These are phyloP conservation scores for Uromys caudimaculatus DNA, from an alignment of 2,797 vertebrate genomes.

Conservation along the genomic window DNA sequence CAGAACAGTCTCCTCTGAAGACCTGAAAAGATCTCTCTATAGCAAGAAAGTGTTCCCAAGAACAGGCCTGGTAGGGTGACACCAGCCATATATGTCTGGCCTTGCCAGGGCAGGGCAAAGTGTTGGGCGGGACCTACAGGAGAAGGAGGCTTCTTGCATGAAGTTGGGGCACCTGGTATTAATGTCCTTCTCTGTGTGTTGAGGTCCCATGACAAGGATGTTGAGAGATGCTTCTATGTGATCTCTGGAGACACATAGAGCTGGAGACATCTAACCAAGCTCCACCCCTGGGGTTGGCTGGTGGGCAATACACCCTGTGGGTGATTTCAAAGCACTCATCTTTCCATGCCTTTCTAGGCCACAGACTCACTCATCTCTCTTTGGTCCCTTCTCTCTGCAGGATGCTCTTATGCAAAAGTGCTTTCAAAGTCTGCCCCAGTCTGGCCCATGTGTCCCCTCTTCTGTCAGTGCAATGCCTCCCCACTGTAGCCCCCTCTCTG, in stretches of 20 bases:
- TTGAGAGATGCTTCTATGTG: fast-evolving
- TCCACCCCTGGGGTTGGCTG: not conserved
- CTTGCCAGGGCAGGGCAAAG: not conserved
- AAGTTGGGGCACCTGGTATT: fast-evolving
- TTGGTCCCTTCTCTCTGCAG: too few relatives aligned
- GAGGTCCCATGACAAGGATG: fast-evolving
- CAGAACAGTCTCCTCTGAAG: not conserved
- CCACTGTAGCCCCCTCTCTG: not conserved
- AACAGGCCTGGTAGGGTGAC: not conserved
- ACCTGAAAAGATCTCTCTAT: not conserved
- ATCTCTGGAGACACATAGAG: not conserved
- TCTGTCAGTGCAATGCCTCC: not conserved
- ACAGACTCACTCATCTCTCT: not conserved
- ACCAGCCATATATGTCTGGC: too few relatives aligned
- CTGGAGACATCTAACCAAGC: fast-evolving
- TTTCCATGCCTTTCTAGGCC: not conserved
- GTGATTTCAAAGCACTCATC: not conserved
- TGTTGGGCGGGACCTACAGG: fast-evolving
- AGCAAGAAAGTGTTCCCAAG: not conserved
- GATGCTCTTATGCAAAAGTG: not conserved
- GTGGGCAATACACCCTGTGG: too few relatives aligned
- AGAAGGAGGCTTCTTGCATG: fast-evolving
- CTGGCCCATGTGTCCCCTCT: not conserved
- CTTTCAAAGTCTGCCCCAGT: not conserved
- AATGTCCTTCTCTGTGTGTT: fast-evolving